Evolutionary conservation across 1,140 invertebrate genomes (phyloP), one percentile per base, ranked within the genome.

Genomic region (Cryptotermes secundus): DNA sequence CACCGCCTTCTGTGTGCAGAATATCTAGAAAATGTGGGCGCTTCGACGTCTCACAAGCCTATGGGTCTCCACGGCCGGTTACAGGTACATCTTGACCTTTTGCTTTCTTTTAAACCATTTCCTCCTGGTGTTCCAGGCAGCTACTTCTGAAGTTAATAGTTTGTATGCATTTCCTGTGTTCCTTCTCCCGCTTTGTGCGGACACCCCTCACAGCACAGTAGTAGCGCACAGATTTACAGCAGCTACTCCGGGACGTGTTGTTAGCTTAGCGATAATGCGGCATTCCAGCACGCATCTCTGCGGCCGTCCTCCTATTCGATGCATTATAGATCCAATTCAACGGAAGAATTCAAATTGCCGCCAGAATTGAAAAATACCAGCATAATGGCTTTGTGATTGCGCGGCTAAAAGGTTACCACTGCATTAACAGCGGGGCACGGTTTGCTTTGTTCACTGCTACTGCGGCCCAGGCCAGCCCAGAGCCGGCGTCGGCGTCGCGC

Each of bases 361-460:
- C 59, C 59, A 72, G 59, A 72, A 72, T 72, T 72, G 59, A 72
- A 72, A 72, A 72, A 72, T 72, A 72, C 59, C 59, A 72, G 59
- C 59, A 72, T 72, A 72, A 72, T 72, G 14, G 59, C n/a, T 72
- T 3, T 72, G 59, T 72, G 59, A 72, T 72, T 72, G 26, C 59
- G 59, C 59, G 59, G 59, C 59, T 31, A 72, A 72, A 72, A 72
- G 26, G 59, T 72, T 72, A n/a, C 59, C 59, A 72, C 59, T 72
- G 59, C 59, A 59, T 59, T 59, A 59, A 59, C 53, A 59, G 26
- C 53, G 53, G 53, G n/a, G 7, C 53, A 31, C 59, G 59, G 31
- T 31, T 65, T 72, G 59, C n/a, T 72, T 72, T 72, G 6, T 72
- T 31, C 59, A 49, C 59, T n/a, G n/a, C 59, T 9, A 16, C n/a